These are phyloP conservation scores for Corythornis madagascariensis DNA, from an alignment of 2,113 vertebrate genomes.

Conservation along the genomic window DNA sequence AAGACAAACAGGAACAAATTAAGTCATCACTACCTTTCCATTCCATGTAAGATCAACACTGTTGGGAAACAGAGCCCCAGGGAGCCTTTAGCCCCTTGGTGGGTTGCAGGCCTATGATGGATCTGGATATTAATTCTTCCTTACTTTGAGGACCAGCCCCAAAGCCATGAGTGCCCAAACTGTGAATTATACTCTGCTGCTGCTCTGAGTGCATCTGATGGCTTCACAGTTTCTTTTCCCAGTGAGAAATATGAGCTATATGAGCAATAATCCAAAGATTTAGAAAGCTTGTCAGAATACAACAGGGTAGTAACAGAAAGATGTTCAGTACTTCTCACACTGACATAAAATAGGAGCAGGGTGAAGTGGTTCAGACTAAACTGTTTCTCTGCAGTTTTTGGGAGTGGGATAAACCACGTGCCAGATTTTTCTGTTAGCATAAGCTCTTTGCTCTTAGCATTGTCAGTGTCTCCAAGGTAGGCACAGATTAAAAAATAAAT, in stretches of 20 bases:
- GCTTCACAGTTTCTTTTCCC: neutral
- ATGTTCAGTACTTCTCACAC: neutral
- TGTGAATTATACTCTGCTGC: neutral
- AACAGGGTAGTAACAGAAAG: neutral
- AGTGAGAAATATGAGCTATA: neutral
- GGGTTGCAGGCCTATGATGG: neutral
- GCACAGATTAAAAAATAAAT: neutral
- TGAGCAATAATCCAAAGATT: constrained; percentile 28
- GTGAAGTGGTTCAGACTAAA: neutral
- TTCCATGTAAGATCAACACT: neutral
- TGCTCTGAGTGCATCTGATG: neutral
- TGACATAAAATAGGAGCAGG: neutral
- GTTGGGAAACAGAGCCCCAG: neutral
- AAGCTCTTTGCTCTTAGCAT: neutral
- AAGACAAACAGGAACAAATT: neutral
- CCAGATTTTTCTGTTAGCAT: neutral
- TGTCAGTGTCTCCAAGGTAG: neutral
- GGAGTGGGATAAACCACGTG: neutral
- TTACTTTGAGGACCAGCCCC: neutral
- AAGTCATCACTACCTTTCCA: neutral
- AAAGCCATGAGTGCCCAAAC: neutral
- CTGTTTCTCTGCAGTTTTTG: neutral
- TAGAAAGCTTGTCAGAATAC: neutral
- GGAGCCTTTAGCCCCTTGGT: neutral
- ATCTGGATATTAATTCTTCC: neutral